Evolutionary conservation across 2,113 vertebrate species (phyloP).

Genomic region (Xenus cinereus): DNA sequence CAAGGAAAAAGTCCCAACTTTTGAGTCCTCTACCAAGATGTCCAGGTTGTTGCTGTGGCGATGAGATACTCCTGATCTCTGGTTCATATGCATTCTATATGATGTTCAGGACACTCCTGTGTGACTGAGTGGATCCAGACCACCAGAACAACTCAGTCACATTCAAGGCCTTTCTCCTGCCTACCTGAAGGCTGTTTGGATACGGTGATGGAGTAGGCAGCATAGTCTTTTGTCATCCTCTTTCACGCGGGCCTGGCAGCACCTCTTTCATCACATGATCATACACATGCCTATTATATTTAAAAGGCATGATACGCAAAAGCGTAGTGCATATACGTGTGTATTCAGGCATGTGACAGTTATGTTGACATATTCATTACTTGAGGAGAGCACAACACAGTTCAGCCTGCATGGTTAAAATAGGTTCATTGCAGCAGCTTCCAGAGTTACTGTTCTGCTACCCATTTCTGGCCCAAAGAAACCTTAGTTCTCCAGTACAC

Average conservation of each 20-base stretch:
- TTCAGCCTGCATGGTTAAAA: neutral
- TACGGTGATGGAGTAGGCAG: neutral
- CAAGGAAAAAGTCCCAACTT: neutral
- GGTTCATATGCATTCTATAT: neutral
- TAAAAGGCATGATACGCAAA: neutral
- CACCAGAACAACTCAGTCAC: neutral
- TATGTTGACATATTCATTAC: neutral
- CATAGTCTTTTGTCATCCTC: neutral
- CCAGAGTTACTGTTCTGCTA: neutral
- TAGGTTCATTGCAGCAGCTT: neutral
- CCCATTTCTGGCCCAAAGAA: neutral
- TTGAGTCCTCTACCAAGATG: neutral
- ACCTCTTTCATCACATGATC: neutral
- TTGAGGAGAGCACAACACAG: neutral
- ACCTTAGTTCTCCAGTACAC: neutral
- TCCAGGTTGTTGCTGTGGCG: neutral
- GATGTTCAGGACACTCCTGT: neutral
- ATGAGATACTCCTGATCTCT: neutral
- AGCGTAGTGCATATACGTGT: rapidly evolving
- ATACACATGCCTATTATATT: neutral
- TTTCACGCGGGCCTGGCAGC: neutral
- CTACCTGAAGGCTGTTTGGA: neutral
- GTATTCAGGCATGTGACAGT: neutral
- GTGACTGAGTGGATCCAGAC: neutral
- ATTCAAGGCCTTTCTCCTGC: neutral